Evolutionary conservation across 1,140 invertebrate species (phyloP).

Genomic region (Drosophila carrolli): DNA sequence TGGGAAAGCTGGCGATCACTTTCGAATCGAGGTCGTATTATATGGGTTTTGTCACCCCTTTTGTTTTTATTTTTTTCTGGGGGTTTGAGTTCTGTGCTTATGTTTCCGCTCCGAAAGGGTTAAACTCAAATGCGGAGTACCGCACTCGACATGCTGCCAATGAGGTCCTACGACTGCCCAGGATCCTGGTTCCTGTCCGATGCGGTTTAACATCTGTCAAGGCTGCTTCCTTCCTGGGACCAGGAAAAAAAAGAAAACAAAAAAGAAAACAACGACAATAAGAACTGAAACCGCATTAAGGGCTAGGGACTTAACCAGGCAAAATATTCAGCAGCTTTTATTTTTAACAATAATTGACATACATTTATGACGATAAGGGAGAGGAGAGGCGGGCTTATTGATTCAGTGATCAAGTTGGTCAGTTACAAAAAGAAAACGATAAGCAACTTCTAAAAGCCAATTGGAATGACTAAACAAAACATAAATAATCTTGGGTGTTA

Average conservation of each 20-base stretch:
- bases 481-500: constrained; percentile 3
- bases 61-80: background rate
- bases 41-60: constrained; percentile 24
- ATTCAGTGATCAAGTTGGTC: constrained; percentile 13
- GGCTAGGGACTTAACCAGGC: constrained; percentile 36
- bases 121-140: constrained; percentile 26
- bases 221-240: constrained; percentile 59
- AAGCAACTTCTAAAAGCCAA: background rate
- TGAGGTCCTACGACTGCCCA: constrained; percentile 32
- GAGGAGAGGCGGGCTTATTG: background rate
- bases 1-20: constrained; percentile 45
- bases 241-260: constrained; percentile 1
- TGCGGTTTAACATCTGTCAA: constrained; percentile 77
- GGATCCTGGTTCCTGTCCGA: constrained; percentile 37
- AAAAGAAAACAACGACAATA: constrained; percentile 1
- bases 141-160: constrained; percentile 71
- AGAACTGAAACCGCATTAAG: constrained; percentile 40
- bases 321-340: constrained; percentile 60
- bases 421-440: background rate
- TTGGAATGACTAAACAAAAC: background rate
- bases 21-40: constrained; percentile 38
- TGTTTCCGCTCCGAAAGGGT: constrained; percentile 23
- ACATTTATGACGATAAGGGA: constrained; percentile 19
- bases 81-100: background rate
- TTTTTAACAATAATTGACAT: constrained; percentile 48